Conservation (phyloP, 2,113 vertebrate species). For the Salvelinus sp. region DNA sequence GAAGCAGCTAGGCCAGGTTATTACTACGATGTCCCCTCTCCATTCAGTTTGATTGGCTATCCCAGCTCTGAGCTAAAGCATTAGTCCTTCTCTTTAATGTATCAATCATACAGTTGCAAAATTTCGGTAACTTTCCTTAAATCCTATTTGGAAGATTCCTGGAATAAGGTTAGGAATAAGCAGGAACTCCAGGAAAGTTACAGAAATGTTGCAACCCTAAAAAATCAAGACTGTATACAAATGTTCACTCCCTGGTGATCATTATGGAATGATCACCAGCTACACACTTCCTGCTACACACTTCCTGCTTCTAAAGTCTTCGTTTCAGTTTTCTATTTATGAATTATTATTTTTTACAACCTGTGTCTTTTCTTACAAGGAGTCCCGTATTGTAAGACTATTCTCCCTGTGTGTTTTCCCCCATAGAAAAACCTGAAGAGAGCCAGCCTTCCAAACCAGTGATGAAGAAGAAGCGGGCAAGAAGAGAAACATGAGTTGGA, state of each 20-base stretch:
- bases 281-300: no score
- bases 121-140: no score
- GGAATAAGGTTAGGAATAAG: no score
- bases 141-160: no score
- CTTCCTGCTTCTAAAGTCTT: no score
- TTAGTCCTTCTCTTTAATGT: neutral
- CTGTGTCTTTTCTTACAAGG: neutral
- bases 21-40: neutral
- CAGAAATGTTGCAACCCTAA: no score
- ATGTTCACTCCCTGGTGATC: no score
- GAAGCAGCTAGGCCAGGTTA: constrained; percentile 9
- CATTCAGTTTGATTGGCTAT: neutral
- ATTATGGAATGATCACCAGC: no score
- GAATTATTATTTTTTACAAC: neutral
- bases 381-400: neutral
- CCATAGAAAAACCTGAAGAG: constrained; percentile 88
- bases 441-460: constrained; percentile 92
- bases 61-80: neutral
- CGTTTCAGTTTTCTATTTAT: neutral
- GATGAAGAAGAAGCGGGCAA: constrained; percentile 95
- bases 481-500: constrained; percentile 93
- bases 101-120: neutral
- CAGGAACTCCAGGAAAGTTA: neutral
- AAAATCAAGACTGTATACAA: constrained; percentile 2
- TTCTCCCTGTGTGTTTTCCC: constrained; percentile 10